Base-by-base conservation (phyloP, 1,140 invertebrate genomes). In the Drosophila kurseongensis region DNA sequence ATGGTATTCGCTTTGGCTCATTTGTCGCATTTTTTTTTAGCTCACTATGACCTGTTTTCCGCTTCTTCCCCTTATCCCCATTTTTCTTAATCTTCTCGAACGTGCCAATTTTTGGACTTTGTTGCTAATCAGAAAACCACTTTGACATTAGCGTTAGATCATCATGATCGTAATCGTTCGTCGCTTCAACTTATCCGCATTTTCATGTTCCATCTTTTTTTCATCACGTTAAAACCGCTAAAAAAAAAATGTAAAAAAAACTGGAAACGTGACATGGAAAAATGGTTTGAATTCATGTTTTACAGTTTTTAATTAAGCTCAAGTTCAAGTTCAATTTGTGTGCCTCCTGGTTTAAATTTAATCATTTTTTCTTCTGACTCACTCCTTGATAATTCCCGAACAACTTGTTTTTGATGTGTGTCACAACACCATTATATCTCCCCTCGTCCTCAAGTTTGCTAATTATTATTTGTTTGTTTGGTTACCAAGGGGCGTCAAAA, bases 251-350 rank as follows among this genome's bases (percentile, higher is more conserved):
- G 13, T 13, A 14, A 41, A 23, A n/a, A 35, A 16, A 40, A 1
- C 50, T 56, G 32, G n/a, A 65, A 69, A 69, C 66, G 50, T 69
- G 67, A 69, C 67, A 56, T 27, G 56, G 61, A 69, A 47, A 66
- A 69, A 68, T 47, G 5, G 6, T 14, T 51, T 27, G 23, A 52
- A 51, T 65, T 52, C 10, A 23, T n/a, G 66, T 14, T 69, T 57
- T 69, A 71, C 67, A 50, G 67, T 71, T 71, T 57, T 50, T 52
- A 50, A 69, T 68, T 55, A 63, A 44, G 35, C 38, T 36, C 51
- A 71, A 71, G 67, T 71, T 71, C 67, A 71, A 57, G 67, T 57
- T 71, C 67, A 71, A 71, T 66, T 65, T 32, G 23, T 13, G 63
- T 35, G 23, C 32, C 41, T 47, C 9, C 18, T 41, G n/a, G 18